Evolutionary conservation across 2,113 vertebrate species (phyloP).

Genomic region (Cynopterus brachyotis): DNA sequence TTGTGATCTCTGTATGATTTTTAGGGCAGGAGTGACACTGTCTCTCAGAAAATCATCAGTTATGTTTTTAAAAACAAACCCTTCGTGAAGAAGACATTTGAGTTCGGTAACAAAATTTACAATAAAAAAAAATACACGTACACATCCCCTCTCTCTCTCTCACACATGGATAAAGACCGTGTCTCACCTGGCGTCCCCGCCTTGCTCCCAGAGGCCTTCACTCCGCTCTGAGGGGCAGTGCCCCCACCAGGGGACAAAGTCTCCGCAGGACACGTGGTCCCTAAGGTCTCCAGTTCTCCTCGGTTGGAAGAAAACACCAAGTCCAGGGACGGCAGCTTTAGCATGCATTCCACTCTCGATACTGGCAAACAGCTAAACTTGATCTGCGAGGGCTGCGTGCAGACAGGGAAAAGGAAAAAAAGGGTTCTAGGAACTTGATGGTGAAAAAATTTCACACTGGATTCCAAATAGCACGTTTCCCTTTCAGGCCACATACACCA

Average conservation of each 20-base stretch:
- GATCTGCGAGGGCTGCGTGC: conserved; percentile 95
- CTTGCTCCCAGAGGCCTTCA: conserved; percentile 88
- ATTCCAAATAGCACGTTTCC: neutral
- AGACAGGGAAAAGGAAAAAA: conserved; percentile 42
- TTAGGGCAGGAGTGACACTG: neutral
- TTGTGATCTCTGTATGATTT: neutral
- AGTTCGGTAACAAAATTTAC: neutral
- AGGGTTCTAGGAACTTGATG: neutral
- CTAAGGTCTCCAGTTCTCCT: conserved; percentile 93
- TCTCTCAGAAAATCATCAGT: neutral
- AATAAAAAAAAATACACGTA: neutral
- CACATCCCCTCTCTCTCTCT: too few relatives aligned
- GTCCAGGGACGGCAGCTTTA: conserved; percentile 97
- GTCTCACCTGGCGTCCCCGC: conserved; percentile 85
- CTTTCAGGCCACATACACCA: neutral
- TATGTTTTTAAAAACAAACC: neutral
- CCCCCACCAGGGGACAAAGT: conserved; percentile 81
- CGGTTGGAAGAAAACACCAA: conserved; percentile 99
- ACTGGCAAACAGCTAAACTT: conserved; percentile 98
- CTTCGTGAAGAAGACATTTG: neutral
- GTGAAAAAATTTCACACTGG: neutral
- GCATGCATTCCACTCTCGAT: conserved; percentile 98
- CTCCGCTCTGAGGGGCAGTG: conserved; percentile 81
- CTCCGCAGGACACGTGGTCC: conserved; percentile 85
- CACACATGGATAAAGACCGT: neutral